These are phyloP conservation scores for Parnassius mnemosyne DNA, from an alignment of 2,888 invertebrate species.

Conservation along the genomic window DNA sequence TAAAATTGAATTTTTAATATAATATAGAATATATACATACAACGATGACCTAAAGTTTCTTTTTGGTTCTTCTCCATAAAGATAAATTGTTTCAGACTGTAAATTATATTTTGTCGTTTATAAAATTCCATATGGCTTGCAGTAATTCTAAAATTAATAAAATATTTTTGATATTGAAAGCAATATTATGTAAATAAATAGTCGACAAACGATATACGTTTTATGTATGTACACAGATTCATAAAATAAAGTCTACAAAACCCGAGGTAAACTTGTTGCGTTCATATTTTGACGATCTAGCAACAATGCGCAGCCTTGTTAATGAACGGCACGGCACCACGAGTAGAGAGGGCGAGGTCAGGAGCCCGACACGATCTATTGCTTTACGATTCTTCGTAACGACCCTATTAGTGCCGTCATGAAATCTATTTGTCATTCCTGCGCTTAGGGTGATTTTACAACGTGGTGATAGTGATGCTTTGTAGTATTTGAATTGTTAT, in stretches of 20 bases:
- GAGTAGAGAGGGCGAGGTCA: conserved; percentile 56
- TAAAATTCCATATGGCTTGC: too few relatives aligned
- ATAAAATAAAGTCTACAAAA: conserved; percentile 4
- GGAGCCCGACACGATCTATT: conserved; percentile 50
- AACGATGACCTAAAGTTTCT: too few relatives aligned
- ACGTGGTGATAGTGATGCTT: not conserved
- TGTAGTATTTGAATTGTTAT: not conserved
- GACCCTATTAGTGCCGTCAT: conserved; percentile 17
- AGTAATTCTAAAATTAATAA: too few relatives aligned
- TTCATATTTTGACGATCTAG: conserved; percentile 44
- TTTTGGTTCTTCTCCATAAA: too few relatives aligned
- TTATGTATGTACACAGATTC: not conserved
- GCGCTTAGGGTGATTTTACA: conserved; percentile 6
- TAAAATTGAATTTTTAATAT: too few relatives aligned
- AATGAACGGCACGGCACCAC: conserved; percentile 60
- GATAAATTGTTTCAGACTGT: too few relatives aligned
- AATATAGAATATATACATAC: too few relatives aligned
- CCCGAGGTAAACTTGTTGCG: conserved; percentile 31
- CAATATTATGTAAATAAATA: too few relatives aligned
- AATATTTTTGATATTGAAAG: too few relatives aligned
- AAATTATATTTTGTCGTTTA: too few relatives aligned
- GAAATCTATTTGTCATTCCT: conserved; percentile 16
- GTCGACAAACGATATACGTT: too few relatives aligned
- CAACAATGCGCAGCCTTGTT: conserved; percentile 70
- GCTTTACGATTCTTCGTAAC: conserved; percentile 26